These are phyloP conservation scores for Margarornis squamiger DNA, from an alignment of 2,797 vertebrate genomes.

Conservation along the genomic window DNA sequence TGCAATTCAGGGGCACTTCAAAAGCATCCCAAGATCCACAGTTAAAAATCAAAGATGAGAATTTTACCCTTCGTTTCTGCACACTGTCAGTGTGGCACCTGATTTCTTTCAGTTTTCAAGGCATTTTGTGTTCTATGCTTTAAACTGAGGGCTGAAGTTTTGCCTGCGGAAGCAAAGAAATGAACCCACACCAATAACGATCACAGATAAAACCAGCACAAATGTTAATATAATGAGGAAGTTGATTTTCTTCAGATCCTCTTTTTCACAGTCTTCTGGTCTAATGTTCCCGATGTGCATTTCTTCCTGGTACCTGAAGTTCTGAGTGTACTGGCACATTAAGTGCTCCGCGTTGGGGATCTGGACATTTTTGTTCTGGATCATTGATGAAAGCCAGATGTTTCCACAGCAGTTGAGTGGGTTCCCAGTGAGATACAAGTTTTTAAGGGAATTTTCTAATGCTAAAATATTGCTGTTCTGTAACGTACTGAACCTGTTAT, in stretches of 20 bases:
- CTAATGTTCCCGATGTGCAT: constrained; percentile 76
- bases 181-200: constrained; percentile 64
- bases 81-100: constrained; percentile 15
- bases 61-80: constrained; percentile 37
- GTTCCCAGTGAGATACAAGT: constrained; percentile 88
- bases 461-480: constrained; percentile 79
- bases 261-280: constrained; percentile 83
- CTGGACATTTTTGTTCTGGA: constrained; percentile 80
- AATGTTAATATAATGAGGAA: constrained; percentile 74
- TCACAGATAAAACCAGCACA: constrained; percentile 58
- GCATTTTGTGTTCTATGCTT: constrained; percentile 67
- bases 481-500: constrained; percentile 88
- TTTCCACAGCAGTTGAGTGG: constrained; percentile 92
- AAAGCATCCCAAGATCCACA: not conserved
- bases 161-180: constrained; percentile 74
- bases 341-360: constrained; percentile 81
- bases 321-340: constrained; percentile 78
- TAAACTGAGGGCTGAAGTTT: constrained; percentile 74
- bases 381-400: constrained; percentile 81
- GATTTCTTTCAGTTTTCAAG: constrained; percentile 23
- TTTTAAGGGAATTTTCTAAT: constrained; percentile 85
- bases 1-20: not conserved
- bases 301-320: constrained; percentile 77
- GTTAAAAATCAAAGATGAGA: constrained; percentile 22
- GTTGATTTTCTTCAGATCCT: constrained; percentile 71